Evolutionary conservation across 37 sponge, comb jelly and placozoan species (phyloP), one percentile per base, ranked within the genome.

Genomic region (Cladorhizidae sp.): DNA sequence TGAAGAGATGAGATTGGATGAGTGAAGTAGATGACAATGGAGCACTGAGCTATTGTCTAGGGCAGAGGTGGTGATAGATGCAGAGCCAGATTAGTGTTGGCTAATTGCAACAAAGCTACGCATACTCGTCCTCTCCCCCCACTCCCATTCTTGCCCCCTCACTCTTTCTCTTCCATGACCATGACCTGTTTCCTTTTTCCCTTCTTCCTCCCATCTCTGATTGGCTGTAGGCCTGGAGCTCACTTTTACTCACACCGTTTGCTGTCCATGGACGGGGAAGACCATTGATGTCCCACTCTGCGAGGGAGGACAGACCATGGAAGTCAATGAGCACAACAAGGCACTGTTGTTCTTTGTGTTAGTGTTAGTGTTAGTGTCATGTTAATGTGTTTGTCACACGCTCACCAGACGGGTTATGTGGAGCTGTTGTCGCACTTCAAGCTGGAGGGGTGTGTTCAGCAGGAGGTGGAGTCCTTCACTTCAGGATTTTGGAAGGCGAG

Each of bases 401-500:
- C 28, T 26, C n/a, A 26, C 61, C 71, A 71, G 71, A 5, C 22
- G 40, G 45, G 72, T 26, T 88, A 79, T 67, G 45, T 88, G 20
- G 29, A 78, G 58, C 32, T n/a, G 22, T 40, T 88, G 21, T 74
- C 79, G 3, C 45, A 64, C 41, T 88, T 88, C 68, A 82, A 83
- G 68, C 23, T 88, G 52, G 79, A 83, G 57, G 45, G 20, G 12
- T 33, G 49, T 43, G 38, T 73, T 2, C 6, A 40, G 23, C 14
- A 82, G 8, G 89, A 88, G 63, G 12, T 77, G 29, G n/a, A 72
- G 25, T 25, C 64, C 23, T 73, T 88, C 17, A 25, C 43, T 37
- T 20, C 50, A 20, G 89, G 89, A 55, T 88, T 88, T 51, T 88
- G 89, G 83, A 57, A 88, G 80, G 89, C 83, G 17, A 74, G 74